Percentiles rank a stretch among this genome's conserved stretches.
Evolutionary conservation across 2,797 vertebrate genomes (phyloP).

Genomic region (Pangasius macronema): DNA sequence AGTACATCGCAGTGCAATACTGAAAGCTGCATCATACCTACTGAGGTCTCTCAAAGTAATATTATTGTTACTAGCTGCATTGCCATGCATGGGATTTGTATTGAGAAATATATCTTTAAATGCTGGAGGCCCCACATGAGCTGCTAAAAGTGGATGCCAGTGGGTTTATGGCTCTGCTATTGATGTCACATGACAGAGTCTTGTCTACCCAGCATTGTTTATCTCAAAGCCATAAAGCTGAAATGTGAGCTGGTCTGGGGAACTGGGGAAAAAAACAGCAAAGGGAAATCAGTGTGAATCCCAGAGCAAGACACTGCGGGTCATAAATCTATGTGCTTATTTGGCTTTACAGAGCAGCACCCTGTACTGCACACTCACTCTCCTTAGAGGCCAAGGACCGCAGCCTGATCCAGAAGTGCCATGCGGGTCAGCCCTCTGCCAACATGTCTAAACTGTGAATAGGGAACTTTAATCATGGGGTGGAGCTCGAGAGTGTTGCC

Average conservation of each 20-base stretch:
- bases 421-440: not conserved
- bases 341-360: conserved; percentile 31
- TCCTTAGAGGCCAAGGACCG: conserved; percentile 29
- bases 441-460: conserved; percentile 14
- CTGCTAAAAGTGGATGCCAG: conserved; percentile 19
- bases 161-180: conserved; percentile 48
- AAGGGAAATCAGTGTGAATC: conserved; percentile 36
- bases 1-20: conserved; percentile 17
- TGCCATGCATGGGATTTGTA: conserved; percentile 19
- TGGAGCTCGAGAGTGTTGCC: not conserved
- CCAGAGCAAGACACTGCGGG: conserved; percentile 39
- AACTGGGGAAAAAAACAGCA: conserved; percentile 32
- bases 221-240: conserved; percentile 70
- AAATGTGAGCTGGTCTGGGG: conserved; percentile 42
- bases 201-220: conserved; percentile 67
- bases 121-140: conserved; percentile 18
- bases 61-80: not conserved
- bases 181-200: conserved; percentile 62
- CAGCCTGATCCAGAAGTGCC: conserved; percentile 28
- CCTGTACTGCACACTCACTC: conserved; percentile 23
- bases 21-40: conserved; percentile 26
- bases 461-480: conserved; percentile 21
- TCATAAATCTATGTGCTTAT: conserved; percentile 46
- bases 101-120: not conserved
- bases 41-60: conserved; percentile 11